phyloP scores from a whole-genome alignment of 2,797 vertebrate genomes.

The Syngnathus acus region DNA sequence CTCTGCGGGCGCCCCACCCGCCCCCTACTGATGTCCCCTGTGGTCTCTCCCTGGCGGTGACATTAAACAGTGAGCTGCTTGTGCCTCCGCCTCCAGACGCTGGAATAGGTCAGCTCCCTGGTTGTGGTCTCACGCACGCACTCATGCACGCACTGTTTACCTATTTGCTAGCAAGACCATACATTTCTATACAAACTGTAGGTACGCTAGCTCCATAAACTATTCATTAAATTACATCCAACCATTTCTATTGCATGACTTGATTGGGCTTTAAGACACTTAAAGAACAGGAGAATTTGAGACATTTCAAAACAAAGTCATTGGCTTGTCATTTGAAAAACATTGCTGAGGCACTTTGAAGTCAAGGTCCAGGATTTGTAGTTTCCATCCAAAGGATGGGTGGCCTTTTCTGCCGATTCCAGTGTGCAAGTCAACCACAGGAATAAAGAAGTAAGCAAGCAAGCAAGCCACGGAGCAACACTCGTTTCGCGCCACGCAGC shows the following conservation, averaged over 20 bases:
- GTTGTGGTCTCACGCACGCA: constrained; percentile 26
- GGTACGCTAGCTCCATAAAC: constrained; percentile 20
- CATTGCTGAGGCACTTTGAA: too few species aligned
- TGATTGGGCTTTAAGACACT: not conserved
- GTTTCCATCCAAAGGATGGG: too few species aligned
- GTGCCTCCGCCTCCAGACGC: constrained; percentile 50
- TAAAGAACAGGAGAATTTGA: too few species aligned
- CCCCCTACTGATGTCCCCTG: constrained; percentile 10
- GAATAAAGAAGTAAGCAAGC: too few species aligned
- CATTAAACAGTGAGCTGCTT: constrained; percentile 55
- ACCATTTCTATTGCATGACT: constrained; percentile 13
- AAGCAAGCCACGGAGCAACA: too few species aligned
- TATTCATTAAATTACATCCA: constrained; percentile 38
- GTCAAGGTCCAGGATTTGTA: too few species aligned
- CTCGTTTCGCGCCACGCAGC: too few species aligned
- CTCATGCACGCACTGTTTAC: constrained; percentile 48
- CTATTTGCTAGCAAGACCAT: constrained; percentile 12
- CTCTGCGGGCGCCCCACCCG: not conserved
- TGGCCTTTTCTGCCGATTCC: too few species aligned
- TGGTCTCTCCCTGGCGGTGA: constrained; percentile 49
- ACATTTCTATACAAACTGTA: not conserved
- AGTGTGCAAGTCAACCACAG: too few species aligned
- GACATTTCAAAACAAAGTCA: too few species aligned
- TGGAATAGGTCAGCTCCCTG: constrained; percentile 66
- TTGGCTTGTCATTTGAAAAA: too few species aligned